Base-by-base conservation (phyloP, 2,888 invertebrate species). In the Neoitamus cyanurus region DNA sequence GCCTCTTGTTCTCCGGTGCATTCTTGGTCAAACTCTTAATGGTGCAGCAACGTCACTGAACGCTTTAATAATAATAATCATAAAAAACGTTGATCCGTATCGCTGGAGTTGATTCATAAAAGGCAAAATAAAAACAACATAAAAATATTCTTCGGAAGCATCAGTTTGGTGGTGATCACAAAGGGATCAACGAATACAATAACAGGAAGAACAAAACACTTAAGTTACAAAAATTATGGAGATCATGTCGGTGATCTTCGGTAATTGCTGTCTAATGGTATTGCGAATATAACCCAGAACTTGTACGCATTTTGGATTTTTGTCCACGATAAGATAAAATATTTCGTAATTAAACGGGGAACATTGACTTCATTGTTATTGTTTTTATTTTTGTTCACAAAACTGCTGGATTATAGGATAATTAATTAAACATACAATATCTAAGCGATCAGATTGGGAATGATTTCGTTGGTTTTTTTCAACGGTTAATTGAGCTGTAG, bases 21-120 rank as follows among this genome's bases (percentile, higher is more conserved):
- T 82, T 69, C 69, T 28, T 82, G 82, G 82, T 82, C 25, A 42
- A 69, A 82, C 69, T 68, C 69, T 82, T 82, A 82, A 82, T 82
- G 82, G 68, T 82, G 69, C 5, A 83, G 72, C 70, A 70, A 83
- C 72, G 70, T 83, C 83, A 83, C 46, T 73, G 72, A 83, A 83
- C 83, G 83, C 70, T 73, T 83, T 83, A 83, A 83, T 83, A 83
- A 83, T 83, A 72, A 72, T 72, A 72, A 83, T 83, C 72, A 83
- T 72, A 83, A 83, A 70, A 83, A 70, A 83, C 46, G 83, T 46
- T 82, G 82, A 82, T 82, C 82, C 82, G 37, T 82, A 82, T 82
- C 82, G 68, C 30, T 46, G 36, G 30, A 69, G 69, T 69, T 82
- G 36, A 69, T 36, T 68, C 37, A 69, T 70, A 70, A 78, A 78